Conservation (phyloP, 2,797 vertebrate genomes). For the Gymnoscopelus braueri region DNA sequence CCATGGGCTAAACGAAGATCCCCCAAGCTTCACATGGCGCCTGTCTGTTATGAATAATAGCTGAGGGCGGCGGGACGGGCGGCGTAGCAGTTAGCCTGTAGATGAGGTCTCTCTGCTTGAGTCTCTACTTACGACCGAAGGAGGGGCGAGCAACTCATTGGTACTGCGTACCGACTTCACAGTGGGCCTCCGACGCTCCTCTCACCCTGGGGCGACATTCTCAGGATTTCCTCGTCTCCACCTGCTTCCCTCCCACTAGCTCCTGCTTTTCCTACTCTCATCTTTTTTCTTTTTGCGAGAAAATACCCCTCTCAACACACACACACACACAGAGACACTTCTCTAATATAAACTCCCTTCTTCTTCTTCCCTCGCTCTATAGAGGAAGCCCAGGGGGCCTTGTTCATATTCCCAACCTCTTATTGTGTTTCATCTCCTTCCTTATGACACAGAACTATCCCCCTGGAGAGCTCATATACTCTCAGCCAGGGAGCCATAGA, state of each 20-base stretch:
- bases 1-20: conserved; percentile 72
- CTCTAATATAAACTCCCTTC: conserved; percentile 71
- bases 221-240: conserved; percentile 38
- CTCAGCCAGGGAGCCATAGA: conserved; percentile 67
- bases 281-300: conserved; percentile 40
- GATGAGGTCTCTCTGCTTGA: conserved; percentile 68
- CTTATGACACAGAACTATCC: conserved; percentile 74
- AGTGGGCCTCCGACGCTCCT: conserved; percentile 62
- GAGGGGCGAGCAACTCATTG: conserved; percentile 58
- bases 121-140: conserved; percentile 50
- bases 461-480: conserved; percentile 67
- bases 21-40: conserved; percentile 66
- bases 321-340: conserved; percentile 23
- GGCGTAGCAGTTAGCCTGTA: conserved; percentile 61
- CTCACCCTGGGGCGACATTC: conserved; percentile 57
- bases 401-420: conserved; percentile 76
- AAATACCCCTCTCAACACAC: conserved; percentile 14
- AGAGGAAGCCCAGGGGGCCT: conserved; percentile 68
- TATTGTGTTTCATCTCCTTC: conserved; percentile 77
- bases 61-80: conserved; percentile 59
- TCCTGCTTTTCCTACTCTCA: conserved; percentile 39
- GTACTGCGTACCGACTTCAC: conserved; percentile 46
- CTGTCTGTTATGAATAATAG: conserved; percentile 71
- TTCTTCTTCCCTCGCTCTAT: conserved; percentile 43
- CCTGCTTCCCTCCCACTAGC: background rate